Conservation (phyloP, 2,888 invertebrate genomes). For the Troides oblongomaculatus region DNA sequence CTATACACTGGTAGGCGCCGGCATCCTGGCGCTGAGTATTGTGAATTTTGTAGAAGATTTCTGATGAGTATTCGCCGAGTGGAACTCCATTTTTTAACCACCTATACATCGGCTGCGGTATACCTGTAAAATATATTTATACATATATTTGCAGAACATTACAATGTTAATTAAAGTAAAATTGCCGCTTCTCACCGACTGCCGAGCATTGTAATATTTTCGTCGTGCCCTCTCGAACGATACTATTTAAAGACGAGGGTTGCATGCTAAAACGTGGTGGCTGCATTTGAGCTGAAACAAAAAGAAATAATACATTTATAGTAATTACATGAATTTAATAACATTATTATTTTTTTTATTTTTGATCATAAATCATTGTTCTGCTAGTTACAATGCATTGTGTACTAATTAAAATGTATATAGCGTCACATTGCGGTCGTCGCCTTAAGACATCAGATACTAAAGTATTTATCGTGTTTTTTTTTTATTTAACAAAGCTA, state of each 20-base stretch:
- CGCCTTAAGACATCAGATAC: no score
- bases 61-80: conserved; percentile 89
- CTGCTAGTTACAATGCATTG: no score
- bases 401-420: no score
- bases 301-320: conserved; percentile 27
- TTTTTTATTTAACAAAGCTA: no score
- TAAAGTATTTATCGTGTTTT: no score
- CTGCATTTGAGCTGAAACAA: conserved; percentile 81
- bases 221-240: conserved; percentile 91
- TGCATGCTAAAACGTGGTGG: conserved; percentile 93
- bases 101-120: conserved; percentile 94
- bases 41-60: conserved; percentile 90
- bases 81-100: conserved; percentile 94
- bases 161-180: neutral
- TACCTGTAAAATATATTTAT: conserved; percentile 80
- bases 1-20: conserved; percentile 95
- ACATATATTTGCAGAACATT: neutral
- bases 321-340: neutral
- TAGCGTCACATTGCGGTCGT: no score
- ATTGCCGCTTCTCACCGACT: conserved; percentile 82
- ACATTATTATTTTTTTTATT: neutral
- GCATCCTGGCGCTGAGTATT: conserved; percentile 90
- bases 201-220: conserved; percentile 97
- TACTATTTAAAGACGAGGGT: conserved; percentile 91
- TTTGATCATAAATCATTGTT: no score